phyloP scores from a whole-genome alignment of 2,888 invertebrate genomes.

The Cephus sareptanus region DNA sequence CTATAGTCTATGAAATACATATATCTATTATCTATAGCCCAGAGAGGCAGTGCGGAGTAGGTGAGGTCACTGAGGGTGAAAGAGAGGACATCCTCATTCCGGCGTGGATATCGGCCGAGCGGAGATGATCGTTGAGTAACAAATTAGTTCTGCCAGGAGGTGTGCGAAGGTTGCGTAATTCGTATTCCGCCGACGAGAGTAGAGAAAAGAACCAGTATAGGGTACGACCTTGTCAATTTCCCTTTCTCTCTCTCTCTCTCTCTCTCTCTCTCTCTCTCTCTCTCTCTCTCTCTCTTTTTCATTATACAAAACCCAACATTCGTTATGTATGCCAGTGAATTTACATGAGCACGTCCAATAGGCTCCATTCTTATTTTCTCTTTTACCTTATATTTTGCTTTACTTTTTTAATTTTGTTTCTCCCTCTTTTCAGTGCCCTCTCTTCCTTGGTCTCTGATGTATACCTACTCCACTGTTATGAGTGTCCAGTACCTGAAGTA shows the following conservation, averaged over 20 bases:
- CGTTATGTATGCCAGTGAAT: not conserved
- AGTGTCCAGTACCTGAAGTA: not conserved
- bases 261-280: too few relatives aligned
- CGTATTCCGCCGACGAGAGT: not conserved
- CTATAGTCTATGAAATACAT: constrained; percentile 3
- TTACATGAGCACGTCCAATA: not conserved
- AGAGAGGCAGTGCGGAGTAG: constrained; percentile 15
- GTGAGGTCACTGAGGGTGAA: constrained; percentile 27
- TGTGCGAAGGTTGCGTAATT: constrained; percentile 49
- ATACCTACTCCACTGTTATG: not conserved
- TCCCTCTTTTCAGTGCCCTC: not conserved
- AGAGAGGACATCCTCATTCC: constrained; percentile 63
- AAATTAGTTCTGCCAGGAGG: constrained; percentile 60
- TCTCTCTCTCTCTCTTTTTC: too few relatives aligned
- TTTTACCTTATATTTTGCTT: not conserved
- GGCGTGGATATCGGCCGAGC: constrained; percentile 45
- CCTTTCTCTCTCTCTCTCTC: not conserved
- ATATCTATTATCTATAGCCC: not conserved
- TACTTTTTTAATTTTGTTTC: not conserved
- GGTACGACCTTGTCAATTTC: not conserved
- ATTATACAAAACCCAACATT: not conserved
- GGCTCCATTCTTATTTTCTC: not conserved
- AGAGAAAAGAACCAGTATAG: not conserved
- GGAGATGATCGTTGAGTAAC: constrained; percentile 63
- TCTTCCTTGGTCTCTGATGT: not conserved